Evolutionary conservation across 2,113 vertebrate genomes (phyloP).

Genomic region (Cariama cristata): DNA sequence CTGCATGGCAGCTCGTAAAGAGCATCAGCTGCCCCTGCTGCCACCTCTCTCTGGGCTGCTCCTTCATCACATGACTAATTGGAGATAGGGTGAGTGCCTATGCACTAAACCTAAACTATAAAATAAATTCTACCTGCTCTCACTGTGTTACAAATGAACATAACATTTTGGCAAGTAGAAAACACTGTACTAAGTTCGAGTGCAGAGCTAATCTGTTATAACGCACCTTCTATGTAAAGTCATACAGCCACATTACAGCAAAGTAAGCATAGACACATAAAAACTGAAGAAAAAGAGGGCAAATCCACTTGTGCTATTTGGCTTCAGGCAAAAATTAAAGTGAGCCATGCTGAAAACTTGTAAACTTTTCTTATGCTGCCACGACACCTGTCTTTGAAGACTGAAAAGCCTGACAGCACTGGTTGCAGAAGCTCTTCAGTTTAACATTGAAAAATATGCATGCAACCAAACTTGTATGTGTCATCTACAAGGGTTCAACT

Average conservation of each 20-base stretch:
- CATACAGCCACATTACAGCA: conserved; percentile 56
- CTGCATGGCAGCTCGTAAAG: background rate
- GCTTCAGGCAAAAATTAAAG: conserved; percentile 42
- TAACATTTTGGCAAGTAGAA: conserved; percentile 27
- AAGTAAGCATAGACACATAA: conserved; percentile 52
- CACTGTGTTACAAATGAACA: background rate
- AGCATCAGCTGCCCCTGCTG: background rate
- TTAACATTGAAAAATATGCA: conserved; percentile 14
- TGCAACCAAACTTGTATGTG: conserved; percentile 27
- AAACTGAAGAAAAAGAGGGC: conserved; percentile 33
- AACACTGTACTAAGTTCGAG: background rate
- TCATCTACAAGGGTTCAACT: conserved; percentile 11
- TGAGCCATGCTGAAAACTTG: conserved; percentile 6
- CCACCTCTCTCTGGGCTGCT: background rate
- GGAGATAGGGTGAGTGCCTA: background rate
- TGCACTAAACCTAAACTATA: background rate
- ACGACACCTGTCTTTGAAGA: conserved; percentile 3
- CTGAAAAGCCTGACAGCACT: conserved; percentile 1
- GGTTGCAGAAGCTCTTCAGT: conserved; percentile 16
- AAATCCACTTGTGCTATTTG: conserved; percentile 40
- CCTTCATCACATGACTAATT: background rate
- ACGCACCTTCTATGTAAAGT: conserved; percentile 60
- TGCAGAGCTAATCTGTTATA: conserved; percentile 29
- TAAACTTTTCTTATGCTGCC: background rate
- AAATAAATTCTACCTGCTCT: background rate